Percentiles rank a stretch among this genome's conserved stretches.
Conservation (phyloP, 1,140 invertebrate genomes). For the Pseudoatta argentina region DNA sequence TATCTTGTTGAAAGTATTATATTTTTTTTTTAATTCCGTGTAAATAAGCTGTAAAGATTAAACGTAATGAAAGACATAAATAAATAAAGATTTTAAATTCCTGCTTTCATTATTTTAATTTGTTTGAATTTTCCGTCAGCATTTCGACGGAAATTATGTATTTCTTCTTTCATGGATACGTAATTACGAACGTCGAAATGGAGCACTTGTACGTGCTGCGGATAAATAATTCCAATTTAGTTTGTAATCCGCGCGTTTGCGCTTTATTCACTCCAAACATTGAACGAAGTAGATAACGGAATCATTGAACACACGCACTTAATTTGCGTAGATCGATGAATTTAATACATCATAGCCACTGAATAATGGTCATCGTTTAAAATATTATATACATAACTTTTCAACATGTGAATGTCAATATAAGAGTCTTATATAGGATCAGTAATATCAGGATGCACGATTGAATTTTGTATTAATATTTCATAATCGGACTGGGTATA, state of each 20-base stretch:
- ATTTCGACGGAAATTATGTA: slow-evolving; percentile 44
- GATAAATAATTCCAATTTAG: slow-evolving; percentile 59
- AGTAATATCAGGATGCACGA: slow-evolving; percentile 19
- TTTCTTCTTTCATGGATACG: slow-evolving; percentile 48
- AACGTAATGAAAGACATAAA: neutral
- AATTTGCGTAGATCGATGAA: slow-evolving; percentile 57
- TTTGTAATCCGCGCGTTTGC: slow-evolving; percentile 33
- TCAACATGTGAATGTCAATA: slow-evolving; percentile 15
- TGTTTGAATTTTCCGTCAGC: slow-evolving; percentile 10
- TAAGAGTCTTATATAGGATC: slow-evolving; percentile 19
- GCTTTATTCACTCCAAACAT: slow-evolving; percentile 61
- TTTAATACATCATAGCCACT: slow-evolving; percentile 52
- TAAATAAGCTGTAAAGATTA: neutral
- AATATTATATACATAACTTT: slow-evolving; percentile 51
- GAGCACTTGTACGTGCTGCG: slow-evolving; percentile 41
- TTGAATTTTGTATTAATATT: slow-evolving; percentile 49
- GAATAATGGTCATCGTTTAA: slow-evolving; percentile 54
- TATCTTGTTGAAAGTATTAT: neutral
- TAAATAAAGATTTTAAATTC: slow-evolving; percentile 25
- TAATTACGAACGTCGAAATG: slow-evolving; percentile 51
- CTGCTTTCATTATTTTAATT: slow-evolving; percentile 51
- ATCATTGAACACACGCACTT: slow-evolving; percentile 59
- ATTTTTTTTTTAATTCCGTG: neutral
- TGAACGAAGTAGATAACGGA: slow-evolving; percentile 61
- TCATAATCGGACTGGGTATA: neutral